These are phyloP conservation scores for Neuroscelio doddi DNA, from an alignment of 2,888 invertebrate genomes.

Conservation along the genomic window DNA sequence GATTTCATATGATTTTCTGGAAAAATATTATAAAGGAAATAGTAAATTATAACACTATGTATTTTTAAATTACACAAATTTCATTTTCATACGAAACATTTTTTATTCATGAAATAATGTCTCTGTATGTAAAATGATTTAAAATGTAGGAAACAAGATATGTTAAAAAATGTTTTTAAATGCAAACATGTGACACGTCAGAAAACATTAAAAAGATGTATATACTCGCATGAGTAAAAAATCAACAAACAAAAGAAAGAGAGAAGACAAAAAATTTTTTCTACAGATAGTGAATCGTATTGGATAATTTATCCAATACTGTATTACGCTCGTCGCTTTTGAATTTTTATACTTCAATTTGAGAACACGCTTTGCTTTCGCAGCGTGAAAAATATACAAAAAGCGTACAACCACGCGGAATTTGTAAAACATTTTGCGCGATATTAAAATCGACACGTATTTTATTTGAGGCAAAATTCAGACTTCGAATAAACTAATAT, in stretches of 20 bases:
- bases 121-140: background rate
- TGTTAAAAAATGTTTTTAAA: too few relatives aligned
- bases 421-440: background rate
- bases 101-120: background rate
- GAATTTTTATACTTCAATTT: slow-evolving; percentile 21
- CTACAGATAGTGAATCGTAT: slow-evolving; percentile 21
- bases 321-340: slow-evolving; percentile 11
- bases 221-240: slow-evolving; percentile 24
- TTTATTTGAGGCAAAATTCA: background rate
- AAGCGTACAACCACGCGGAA: background rate
- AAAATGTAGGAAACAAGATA: background rate
- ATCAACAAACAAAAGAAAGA: slow-evolving; percentile 22
- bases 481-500: background rate
- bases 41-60: too few relatives aligned
- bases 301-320: slow-evolving; percentile 21
- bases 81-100: background rate
- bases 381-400: background rate
- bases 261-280: slow-evolving; percentile 3
- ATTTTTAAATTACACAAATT: background rate
- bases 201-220: slow-evolving; percentile 30
- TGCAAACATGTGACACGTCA: slow-evolving; percentile 29
- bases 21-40: slow-evolving; percentile 11
- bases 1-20: slow-evolving; percentile 22
- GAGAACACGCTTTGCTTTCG: slow-evolving; percentile 11
- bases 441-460: background rate